Evolutionary conservation across 1,140 invertebrate genomes (phyloP).

Genomic region (Conus ventricosus): DNA sequence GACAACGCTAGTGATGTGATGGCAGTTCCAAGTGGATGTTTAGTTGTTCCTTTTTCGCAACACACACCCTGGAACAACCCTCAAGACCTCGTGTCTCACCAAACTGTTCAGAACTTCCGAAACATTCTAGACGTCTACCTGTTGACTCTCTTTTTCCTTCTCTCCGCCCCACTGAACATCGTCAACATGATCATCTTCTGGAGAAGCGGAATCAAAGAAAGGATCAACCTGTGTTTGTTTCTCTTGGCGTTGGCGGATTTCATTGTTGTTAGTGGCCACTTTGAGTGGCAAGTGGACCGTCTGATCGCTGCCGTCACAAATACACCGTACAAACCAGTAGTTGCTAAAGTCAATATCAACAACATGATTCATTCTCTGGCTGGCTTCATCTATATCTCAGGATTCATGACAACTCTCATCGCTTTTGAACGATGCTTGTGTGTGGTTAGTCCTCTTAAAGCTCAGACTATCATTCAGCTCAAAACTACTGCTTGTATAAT

Average conservation of each 20-base stretch:
- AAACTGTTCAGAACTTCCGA: background rate
- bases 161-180: background rate
- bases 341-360: background rate
- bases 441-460: background rate
- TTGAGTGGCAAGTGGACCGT: background rate
- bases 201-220: background rate
- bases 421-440: constrained; percentile 11
- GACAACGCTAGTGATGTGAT: background rate
- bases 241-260: background rate
- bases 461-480: background rate
- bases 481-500: background rate
- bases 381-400: constrained; percentile 6
- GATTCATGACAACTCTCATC: constrained; percentile 16
- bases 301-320: background rate
- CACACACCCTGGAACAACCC: background rate
- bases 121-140: background rate
- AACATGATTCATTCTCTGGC: background rate
- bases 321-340: background rate
- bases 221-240: constrained; percentile 22
- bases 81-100: background rate
- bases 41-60: background rate
- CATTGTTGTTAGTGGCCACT: background rate
- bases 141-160: background rate
- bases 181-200: background rate
- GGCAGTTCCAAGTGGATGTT: background rate